Evolutionary conservation across 2,888 invertebrate species (phyloP), one percentile per base, ranked within the genome.

Genomic region (Cosmopolites sordidus): DNA sequence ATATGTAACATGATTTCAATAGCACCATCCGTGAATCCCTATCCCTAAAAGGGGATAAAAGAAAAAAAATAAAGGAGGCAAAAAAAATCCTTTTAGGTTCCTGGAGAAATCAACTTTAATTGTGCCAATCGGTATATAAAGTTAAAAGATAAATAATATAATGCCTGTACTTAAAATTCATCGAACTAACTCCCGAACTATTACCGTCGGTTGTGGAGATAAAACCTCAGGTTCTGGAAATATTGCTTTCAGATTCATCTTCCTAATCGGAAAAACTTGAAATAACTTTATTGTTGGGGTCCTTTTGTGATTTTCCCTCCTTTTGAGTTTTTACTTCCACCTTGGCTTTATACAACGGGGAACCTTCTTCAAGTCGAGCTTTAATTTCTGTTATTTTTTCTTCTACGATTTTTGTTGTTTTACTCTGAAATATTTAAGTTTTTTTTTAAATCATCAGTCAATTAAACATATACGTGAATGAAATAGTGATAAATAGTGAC

Each of bases 401-500:
- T 68, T 88, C 87, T 43, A 88, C 86, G 30, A 86, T 87, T 69
- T 87, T 87, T 33, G 86, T 83, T 57, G 87, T 83, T 74, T 87
- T 86, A 43, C 83, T 86, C 70, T 73, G 51, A 3, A 22, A 22
- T 22, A 5, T 22, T 38, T 38, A 3, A 15, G 3, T 38, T 38
- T 3, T 38, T 38, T 38, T 9, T 15, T 5, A 14, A 38, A 9
- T 15, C 38, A 9, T n/a, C n/a, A n/a, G n/a, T n/a, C n/a, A n/a
- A n/a, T n/a, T n/a, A n/a, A n/a, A n/a, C n/a, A n/a, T n/a, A 29
- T 29, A 29, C 9, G 29, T n/a, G n/a, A n/a, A n/a, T n/a, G n/a
- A n/a, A n/a, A n/a, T n/a, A n/a, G n/a, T n/a, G n/a, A n/a, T n/a
- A n/a, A n/a, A n/a, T n/a, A n/a, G n/a, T n/a, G n/a, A n/a, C n/a